A percentile compares a stretch with the other conserved stretches of the same genome.
Conservation (phyloP, 2,113 vertebrate genomes). For the Aix galericulata region DNA sequence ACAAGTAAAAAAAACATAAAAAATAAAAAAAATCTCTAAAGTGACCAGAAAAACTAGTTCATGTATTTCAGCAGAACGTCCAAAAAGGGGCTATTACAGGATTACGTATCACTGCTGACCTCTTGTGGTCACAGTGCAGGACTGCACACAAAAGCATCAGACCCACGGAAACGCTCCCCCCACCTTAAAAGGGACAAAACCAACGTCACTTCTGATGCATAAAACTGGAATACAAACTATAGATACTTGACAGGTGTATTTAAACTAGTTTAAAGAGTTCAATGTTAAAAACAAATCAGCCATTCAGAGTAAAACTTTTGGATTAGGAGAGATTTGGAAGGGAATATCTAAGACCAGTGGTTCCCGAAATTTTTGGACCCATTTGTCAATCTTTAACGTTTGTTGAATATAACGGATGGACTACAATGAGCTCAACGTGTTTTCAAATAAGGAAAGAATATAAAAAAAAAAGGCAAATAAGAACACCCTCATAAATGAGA, state of each 20-base stretch:
- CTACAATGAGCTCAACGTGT: neutral
- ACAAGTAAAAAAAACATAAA: neutral
- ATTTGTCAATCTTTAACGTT: neutral
- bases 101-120: neutral
- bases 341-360: neutral
- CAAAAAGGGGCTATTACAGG: neutral
- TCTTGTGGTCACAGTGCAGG: neutral
- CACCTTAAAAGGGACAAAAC: neutral
- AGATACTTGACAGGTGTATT: fast-evolving
- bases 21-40: neutral
- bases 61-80: fast-evolving
- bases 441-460: neutral
- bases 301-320: neutral
- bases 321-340: neutral
- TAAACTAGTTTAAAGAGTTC: neutral
- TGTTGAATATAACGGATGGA: neutral
- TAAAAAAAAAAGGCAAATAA: neutral
- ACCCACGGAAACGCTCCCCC: neutral
- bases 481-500: neutral
- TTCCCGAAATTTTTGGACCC: neutral
- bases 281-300: neutral
- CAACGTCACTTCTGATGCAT: neutral
- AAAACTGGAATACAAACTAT: neutral
- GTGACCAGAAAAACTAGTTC: neutral
- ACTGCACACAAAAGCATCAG: neutral